Evolutionary conservation across 2,888 invertebrate genomes (phyloP), one percentile per base, ranked within the genome.

Genomic region (Xestia xanthographa): DNA sequence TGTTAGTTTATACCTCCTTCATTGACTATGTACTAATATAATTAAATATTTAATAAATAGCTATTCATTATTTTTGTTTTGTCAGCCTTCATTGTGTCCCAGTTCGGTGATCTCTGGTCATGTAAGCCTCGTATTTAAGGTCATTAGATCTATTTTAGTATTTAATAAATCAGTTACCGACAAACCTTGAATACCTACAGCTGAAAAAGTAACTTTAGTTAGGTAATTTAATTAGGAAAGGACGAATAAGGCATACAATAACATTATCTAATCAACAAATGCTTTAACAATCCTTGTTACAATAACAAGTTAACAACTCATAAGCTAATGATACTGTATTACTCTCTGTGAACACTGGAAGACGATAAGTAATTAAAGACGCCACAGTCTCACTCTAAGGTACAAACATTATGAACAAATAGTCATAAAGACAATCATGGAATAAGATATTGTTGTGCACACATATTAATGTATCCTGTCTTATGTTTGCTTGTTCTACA

Each of bases 401-500:
- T 73, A 63, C 72, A 74, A 63, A 69, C 66, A 76, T 81, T 71
- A 76, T 77, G 77, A 78, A 66, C 29, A 76, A 74, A 75, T 66
- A 81, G n/a, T 41, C 14, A 41, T 66, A 41, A 20, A 72, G 22
- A 53, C 22, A 34, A 34, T 34, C 34, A 48, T 62, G 22, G 29
- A 56, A 58, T 65, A 66, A 38, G 6, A 75, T 29, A 50, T 11
- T 60, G 50, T 12, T 75, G 34, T 69, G 60, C 38, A 53, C 45
- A 75, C 20, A 29, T 50, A 50, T 5, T 53, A 56, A 45, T 68
- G 20, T 8, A 63, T 69, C 45, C 43, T 66, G 45, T 76, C 38
- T 41, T n/a, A n/a, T 9, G 48, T 76, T 79, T 62, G 26, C 56
- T n/a, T 66, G 20, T 43, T 82, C 17, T 48, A 74, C 65, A 58